Conservation (phyloP, 2,113 vertebrate genomes). For the Crotalus horridus region DNA sequence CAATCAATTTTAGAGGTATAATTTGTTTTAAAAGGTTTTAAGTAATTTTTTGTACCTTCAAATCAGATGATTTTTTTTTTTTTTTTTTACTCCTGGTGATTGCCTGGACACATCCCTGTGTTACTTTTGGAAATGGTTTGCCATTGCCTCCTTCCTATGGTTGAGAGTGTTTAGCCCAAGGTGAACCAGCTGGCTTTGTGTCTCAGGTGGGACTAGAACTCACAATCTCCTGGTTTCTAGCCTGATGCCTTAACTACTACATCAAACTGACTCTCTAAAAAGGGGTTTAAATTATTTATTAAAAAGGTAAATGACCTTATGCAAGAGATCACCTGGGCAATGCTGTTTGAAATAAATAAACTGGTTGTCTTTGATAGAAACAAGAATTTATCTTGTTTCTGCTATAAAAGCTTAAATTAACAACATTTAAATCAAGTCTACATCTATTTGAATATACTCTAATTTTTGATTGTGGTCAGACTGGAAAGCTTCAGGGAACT, state of each 20-base stretch:
- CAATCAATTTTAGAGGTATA: not conserved
- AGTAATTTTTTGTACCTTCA: not conserved
- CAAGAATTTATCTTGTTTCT: not conserved
- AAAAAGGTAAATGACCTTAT: not conserved
- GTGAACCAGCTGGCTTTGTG: not conserved
- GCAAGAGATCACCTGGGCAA: not conserved
- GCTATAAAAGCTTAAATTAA: not conserved
- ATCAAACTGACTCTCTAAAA: not conserved
- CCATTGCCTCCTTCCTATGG: not conserved
- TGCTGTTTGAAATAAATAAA: not conserved
- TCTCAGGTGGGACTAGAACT: not conserved
- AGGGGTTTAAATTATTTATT: not conserved
- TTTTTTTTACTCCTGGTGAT: not conserved
- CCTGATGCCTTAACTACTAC: not conserved
- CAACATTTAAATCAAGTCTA: not conserved
- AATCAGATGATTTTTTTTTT: not conserved
- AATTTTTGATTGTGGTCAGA: constrained; percentile 10
- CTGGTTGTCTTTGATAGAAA: not conserved
- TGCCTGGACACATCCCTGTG: not conserved
- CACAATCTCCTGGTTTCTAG: not conserved
- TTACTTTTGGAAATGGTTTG: not conserved
- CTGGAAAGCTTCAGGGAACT: constrained; percentile 25
- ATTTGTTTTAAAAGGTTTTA: not conserved
- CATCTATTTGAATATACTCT: not conserved
- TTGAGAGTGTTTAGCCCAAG: not conserved